Base-by-base conservation (phyloP, 2,797 vertebrate genomes). In the Gobio occitaniae region DNA sequence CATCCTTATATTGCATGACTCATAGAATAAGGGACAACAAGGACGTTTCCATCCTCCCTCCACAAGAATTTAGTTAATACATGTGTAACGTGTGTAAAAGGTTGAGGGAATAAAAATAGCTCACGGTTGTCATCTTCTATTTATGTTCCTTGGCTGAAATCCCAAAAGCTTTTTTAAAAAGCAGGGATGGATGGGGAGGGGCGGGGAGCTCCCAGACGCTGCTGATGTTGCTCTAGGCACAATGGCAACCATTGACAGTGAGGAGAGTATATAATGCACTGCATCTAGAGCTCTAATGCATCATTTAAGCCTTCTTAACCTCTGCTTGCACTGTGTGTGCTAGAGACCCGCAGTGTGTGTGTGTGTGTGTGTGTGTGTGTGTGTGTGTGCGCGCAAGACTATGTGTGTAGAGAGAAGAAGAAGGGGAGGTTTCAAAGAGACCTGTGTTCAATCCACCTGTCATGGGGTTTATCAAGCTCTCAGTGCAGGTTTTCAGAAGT, bases 51-150 rank as follows among this genome's bases (percentile, higher is more conserved):
- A 68, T 66, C 25, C 69, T 69, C 17, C 38, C 8, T 74, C 41
- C 19, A 36, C 41, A 38, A 70, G 29, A 79, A 52, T 38, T 78
- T 82, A 77, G 41, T 75, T 80, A 65, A 80, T 83, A 81, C 77
- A 66, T 79, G 84, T 71, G 54, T 78, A 87, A 89, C 71, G 32
- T 83, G 78, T 78, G 70, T 87, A 86, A 84, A 89, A 84, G 76
- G 78, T 56, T 83, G 47, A 50, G 54, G 11, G 66, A 44, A 83
- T 86, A 88, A 85, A 89, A 81, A 90, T 86, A 87, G 71, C 78
- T n/a, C n/a, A 59, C 44, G 59, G 70, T 38, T 88, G 83, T 89
- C 84, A 85, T 88, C 86, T 87, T 87, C 81, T 87, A 89, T 90
- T 88, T 87, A 86, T 41, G 84, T 71, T 78, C 25, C 21, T 78